Conservation (phyloP, 2,113 vertebrate genomes). For the Talpa occidentalis region DNA sequence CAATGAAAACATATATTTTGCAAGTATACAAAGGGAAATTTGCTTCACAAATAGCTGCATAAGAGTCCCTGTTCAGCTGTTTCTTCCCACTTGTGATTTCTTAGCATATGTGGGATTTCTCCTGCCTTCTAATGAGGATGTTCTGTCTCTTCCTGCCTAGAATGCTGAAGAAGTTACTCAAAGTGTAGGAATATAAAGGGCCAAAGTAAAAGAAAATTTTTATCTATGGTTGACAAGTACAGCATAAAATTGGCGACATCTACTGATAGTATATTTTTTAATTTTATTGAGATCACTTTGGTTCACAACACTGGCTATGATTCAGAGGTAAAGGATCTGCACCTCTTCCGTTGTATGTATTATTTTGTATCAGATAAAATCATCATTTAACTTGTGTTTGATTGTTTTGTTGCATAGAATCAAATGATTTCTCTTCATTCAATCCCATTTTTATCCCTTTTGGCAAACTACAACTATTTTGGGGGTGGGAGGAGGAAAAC, state of each 20-base stretch:
- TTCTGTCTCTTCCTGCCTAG: neutral
- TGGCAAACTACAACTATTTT: neutral
- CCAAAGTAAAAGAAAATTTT: conserved; percentile 9
- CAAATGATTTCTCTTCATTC: neutral
- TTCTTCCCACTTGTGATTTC: neutral
- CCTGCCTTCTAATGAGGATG: neutral
- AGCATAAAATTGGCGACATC: neutral
- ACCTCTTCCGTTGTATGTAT: neutral
- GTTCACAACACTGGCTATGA: no score
- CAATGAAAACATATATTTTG: neutral
- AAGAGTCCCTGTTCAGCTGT: neutral
- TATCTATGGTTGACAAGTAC: neutral
- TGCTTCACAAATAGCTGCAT: neutral
- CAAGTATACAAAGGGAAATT: neutral
- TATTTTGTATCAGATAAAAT: conserved; percentile 4
- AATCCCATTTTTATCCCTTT: neutral
- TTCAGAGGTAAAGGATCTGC: no score
- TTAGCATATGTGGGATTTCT: neutral
- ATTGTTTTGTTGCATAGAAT: neutral
- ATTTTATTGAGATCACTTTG: no score
- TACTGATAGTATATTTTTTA: neutral
- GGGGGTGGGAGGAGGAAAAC: neutral
- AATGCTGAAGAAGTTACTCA: neutral
- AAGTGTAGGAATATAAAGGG: neutral
- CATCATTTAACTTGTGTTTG: neutral